A percentile compares a stretch with the other conserved stretches of the same genome.
phyloP scores from a whole-genome alignment of 2,888 invertebrate genomes.

The Anaspis maculata region DNA sequence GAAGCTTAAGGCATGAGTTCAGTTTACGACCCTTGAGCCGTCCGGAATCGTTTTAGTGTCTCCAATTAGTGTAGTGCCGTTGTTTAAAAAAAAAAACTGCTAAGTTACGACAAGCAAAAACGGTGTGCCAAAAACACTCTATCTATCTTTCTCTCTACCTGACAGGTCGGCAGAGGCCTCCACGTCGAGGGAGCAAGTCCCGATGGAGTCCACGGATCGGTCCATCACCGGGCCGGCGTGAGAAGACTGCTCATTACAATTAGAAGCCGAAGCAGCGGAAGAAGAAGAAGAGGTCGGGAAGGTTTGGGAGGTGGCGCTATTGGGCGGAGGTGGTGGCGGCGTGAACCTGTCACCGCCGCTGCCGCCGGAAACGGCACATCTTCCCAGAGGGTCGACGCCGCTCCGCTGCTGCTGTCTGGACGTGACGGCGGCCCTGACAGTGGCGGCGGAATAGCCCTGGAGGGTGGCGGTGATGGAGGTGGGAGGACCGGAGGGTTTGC shows the following conservation, averaged over 20 bases:
- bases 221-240: slow-evolving; percentile 51
- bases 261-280: slow-evolving; percentile 3
- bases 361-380: slow-evolving; percentile 3
- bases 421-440: no score
- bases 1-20: no score
- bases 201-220: slow-evolving; percentile 75
- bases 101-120: no score
- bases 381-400: slow-evolving; percentile 6
- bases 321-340: neutral
- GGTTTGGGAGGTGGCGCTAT: neutral
- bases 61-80: no score
- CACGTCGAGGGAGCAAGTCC: slow-evolving; percentile 79
- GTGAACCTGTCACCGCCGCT: neutral
- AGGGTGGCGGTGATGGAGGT: no score
- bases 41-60: no score
- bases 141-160: no score
- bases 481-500: slow-evolving; percentile 42
- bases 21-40: no score
- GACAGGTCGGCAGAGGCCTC: slow-evolving; percentile 67
- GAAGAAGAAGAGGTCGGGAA: slow-evolving; percentile 5
- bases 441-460: no score
- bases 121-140: no score
- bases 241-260: slow-evolving; percentile 4
- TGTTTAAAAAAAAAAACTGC: no score
- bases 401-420: no score